Evolutionary conservation across 1,140 invertebrate genomes (phyloP).

Genomic region (Cotesia glomerata): DNA sequence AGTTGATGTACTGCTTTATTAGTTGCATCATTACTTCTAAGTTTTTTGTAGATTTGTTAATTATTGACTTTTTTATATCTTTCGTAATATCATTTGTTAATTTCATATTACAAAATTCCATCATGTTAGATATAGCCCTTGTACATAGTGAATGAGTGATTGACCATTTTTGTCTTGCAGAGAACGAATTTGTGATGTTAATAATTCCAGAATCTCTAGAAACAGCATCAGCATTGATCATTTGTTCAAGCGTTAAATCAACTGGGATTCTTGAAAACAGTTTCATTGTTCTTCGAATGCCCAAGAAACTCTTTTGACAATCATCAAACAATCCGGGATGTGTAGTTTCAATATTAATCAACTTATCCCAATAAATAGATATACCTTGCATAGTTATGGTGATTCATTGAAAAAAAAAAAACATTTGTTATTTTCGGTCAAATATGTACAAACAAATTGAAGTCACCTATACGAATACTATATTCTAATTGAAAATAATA

Average conservation of each 20-base stretch:
- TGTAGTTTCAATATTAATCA: conserved; percentile 21
- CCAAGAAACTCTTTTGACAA: conserved; percentile 19
- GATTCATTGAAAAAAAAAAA: too few relatives aligned
- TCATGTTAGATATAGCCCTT: conserved; percentile 32
- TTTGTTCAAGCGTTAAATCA: conserved; percentile 29
- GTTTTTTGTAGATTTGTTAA: background rate
- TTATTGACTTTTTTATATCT: conserved; percentile 23
- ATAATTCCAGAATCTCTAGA: conserved; percentile 35
- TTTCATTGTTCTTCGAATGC: conserved; percentile 1
- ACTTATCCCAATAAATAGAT: too few relatives aligned
- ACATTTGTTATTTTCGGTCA: too few relatives aligned
- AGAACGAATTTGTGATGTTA: conserved; percentile 42
- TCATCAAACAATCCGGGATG: conserved; percentile 31
- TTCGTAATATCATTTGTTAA: conserved; percentile 30
- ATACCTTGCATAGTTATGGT: too few relatives aligned
- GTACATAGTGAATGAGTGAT: conserved; percentile 38
- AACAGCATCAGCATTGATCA: conserved; percentile 38
- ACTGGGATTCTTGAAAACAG: background rate
- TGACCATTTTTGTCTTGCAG: conserved; percentile 39
- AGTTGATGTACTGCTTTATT: conserved; percentile 20
- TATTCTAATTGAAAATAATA: too few relatives aligned
- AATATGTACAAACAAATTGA: too few relatives aligned
- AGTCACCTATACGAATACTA: too few relatives aligned
- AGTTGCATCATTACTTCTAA: background rate
- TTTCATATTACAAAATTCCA: conserved; percentile 18